Conservation (phyloP, 2,888 invertebrate species). For the Heliconius erato region DNA sequence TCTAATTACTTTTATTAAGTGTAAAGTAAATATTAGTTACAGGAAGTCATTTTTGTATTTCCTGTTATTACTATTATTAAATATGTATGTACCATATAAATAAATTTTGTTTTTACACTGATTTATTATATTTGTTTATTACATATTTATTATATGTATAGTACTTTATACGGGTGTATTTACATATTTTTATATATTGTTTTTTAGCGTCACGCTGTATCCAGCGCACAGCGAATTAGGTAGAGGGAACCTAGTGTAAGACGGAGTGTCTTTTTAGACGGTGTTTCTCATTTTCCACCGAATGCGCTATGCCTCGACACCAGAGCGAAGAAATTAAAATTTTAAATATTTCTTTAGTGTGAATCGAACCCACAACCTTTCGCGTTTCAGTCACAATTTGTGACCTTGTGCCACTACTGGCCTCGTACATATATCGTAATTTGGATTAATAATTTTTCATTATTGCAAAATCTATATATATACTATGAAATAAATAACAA, state of each 20-base stretch:
- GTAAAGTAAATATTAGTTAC: constrained; percentile 1
- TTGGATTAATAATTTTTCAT: not conserved
- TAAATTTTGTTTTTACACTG: not conserved
- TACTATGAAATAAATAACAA: not conserved
- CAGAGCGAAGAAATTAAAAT: no score
- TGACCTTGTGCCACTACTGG: no score
- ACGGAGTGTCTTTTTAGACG: no score
- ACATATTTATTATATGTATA: not conserved
- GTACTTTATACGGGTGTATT: not conserved
- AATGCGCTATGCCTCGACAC: no score
- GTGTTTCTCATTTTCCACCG: no score
- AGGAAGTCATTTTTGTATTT: not conserved
- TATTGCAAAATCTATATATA: not conserved
- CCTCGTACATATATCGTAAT: not conserved
- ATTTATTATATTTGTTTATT: not conserved
- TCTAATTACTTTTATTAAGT: constrained; percentile 19
- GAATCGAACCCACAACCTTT: no score
- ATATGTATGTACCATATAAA: not conserved
- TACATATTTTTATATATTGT: no score
- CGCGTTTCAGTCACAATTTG: no score
- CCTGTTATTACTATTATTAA: not conserved
- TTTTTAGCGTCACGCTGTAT: no score
- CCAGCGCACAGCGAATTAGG: no score
- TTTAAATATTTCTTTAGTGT: no score
- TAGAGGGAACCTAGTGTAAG: no score